These are phyloP conservation scores for Galleria mellonella DNA, from an alignment of 1,140 invertebrate genomes.

Conservation along the genomic window DNA sequence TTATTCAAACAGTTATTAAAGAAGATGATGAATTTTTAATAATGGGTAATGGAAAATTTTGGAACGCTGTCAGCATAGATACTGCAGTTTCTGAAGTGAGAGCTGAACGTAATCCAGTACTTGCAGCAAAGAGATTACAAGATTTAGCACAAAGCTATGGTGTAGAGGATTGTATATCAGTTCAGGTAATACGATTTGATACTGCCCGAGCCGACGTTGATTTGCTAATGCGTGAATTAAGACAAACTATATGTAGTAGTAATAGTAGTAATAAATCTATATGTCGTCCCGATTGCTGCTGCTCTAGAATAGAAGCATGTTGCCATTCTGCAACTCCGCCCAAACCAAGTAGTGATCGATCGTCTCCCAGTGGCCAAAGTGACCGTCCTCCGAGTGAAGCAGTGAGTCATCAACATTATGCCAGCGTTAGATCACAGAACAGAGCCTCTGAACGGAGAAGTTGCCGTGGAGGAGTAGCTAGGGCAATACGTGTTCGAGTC, in stretches of 20 bases:
- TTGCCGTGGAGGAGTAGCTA: conserved; percentile 75
- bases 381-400: conserved; percentile 76
- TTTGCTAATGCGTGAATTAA: conserved; percentile 83
- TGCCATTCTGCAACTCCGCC: conserved; percentile 74
- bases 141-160: conserved; percentile 89
- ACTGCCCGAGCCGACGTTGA: conserved; percentile 80
- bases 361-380: conserved; percentile 88
- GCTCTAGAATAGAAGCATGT: conserved; percentile 77
- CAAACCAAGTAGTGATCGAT: conserved; percentile 77
- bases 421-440: conserved; percentile 54
- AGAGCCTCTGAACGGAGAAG: conserved; percentile 70
- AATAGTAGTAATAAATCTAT: conserved; percentile 65
- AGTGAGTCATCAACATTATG: conserved; percentile 56
- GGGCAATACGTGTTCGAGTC: conserved; percentile 73
- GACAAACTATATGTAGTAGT: conserved; percentile 76
- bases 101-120: conserved; percentile 82
- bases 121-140: conserved; percentile 87
- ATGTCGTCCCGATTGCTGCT: conserved; percentile 78
- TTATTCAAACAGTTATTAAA: conserved; percentile 83
- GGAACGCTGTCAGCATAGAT: conserved; percentile 84
- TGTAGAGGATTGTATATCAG: conserved; percentile 85
- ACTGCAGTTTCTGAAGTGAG: conserved; percentile 85
- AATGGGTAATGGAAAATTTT: conserved; percentile 85
- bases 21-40: conserved; percentile 89
- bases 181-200: conserved; percentile 83